Evolutionary conservation across 1,140 invertebrate species (phyloP).

Genomic region (Anoplophora glabripennis): DNA sequence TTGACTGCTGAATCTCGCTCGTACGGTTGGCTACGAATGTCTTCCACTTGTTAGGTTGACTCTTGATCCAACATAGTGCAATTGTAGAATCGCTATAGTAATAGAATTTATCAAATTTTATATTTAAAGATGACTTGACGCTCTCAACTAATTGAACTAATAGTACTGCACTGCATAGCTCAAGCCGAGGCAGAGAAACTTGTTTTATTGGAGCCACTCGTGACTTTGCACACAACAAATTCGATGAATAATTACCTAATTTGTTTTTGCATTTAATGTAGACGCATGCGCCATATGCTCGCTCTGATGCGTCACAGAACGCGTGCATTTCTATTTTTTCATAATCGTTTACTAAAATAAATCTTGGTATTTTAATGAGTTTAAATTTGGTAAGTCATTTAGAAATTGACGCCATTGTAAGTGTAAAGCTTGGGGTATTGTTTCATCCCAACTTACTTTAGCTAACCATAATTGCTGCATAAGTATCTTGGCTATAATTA

Average conservation of each 20-base stretch:
- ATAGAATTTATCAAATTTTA: no score
- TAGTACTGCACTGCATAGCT: constrained; percentile 29
- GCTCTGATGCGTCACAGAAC: constrained; percentile 37
- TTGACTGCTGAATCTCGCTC: constrained; percentile 40
- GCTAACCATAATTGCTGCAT: constrained; percentile 23
- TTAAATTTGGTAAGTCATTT: neutral
- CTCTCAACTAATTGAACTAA: constrained; percentile 20
- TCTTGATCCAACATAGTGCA: no score
- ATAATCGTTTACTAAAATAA: constrained; percentile 44
- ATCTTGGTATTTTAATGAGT: neutral
- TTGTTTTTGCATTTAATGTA: constrained; percentile 26
- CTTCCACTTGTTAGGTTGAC: constrained; percentile 10
- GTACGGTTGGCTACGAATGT: constrained; percentile 31
- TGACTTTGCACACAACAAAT: constrained; percentile 30
- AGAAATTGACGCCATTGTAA: constrained; percentile 6
- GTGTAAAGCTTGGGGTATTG: constrained; percentile 7
- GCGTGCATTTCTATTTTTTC: constrained; percentile 45
- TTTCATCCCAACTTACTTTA: constrained; percentile 27
- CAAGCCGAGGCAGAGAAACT: constrained; percentile 34
- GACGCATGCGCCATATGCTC: constrained; percentile 38
- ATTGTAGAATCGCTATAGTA: no score
- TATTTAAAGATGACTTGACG: neutral
- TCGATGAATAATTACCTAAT: neutral
- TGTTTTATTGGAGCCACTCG: constrained; percentile 36
- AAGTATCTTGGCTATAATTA: constrained; percentile 28